These are phyloP conservation scores for Mionectes macconnelli DNA, from an alignment of 2,113 vertebrate genomes.

Conservation along the genomic window DNA sequence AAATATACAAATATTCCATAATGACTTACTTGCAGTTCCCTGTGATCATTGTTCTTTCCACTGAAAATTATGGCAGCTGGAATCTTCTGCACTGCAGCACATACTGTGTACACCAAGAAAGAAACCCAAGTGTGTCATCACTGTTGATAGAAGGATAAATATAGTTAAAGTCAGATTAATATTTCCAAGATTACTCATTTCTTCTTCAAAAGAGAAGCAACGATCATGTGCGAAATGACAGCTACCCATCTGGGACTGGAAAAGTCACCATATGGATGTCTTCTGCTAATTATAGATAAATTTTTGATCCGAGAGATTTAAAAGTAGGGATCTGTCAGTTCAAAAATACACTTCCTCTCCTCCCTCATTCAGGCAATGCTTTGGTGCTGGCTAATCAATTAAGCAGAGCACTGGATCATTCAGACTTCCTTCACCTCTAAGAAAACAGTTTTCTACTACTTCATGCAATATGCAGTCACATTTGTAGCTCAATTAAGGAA, in stretches of 20 bases:
- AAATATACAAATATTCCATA: background rate
- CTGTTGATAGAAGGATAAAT: constrained; percentile 71
- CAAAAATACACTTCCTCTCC: constrained; percentile 43
- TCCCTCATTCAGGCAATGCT: constrained; percentile 7
- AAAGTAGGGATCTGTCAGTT: constrained; percentile 8
- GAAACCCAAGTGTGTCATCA: constrained; percentile 53
- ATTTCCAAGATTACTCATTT: constrained; percentile 79
- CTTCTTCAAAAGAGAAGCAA: constrained; percentile 75
- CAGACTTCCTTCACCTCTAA: background rate
- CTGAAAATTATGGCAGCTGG: constrained; percentile 30
- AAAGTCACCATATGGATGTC: constrained; percentile 75
- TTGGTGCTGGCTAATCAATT: background rate
- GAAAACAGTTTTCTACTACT: background rate
- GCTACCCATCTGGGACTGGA: constrained; percentile 76
- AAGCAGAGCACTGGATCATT: background rate
- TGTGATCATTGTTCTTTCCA: constrained; percentile 14
- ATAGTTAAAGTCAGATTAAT: constrained; percentile 76
- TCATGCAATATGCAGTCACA: background rate
- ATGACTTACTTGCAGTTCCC: constrained; percentile 9
- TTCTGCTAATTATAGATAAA: constrained; percentile 76
- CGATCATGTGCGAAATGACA: constrained; percentile 78
- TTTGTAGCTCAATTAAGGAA: background rate
- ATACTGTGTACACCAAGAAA: background rate
- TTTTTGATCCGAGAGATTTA: constrained; percentile 54
- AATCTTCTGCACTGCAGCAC: constrained; percentile 11